A percentile compares a stretch with the other conserved stretches of the same genome.
Conservation (phyloP, 2,888 invertebrate species). For the Neria commutata region DNA sequence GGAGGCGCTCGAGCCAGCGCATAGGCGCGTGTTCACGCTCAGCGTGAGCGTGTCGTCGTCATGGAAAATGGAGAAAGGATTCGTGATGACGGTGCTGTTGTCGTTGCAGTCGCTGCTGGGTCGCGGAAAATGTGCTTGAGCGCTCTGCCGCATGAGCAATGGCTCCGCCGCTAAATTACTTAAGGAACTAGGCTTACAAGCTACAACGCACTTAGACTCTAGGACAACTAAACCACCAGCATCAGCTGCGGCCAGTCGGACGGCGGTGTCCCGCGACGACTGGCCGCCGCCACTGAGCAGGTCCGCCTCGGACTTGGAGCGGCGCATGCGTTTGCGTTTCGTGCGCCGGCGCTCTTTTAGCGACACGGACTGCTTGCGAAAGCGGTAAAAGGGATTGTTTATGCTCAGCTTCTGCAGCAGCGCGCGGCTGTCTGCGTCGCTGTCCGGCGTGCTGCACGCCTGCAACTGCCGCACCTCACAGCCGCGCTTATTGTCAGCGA, state of each 20-base stretch:
- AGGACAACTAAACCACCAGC: slow-evolving; percentile 54
- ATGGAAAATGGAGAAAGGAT: slow-evolving; percentile 59
- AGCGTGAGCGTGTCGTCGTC: slow-evolving; percentile 52
- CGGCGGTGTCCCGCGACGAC: slow-evolving; percentile 9
- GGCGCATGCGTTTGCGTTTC: slow-evolving; percentile 33
- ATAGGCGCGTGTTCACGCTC: slow-evolving; percentile 45
- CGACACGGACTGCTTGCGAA: slow-evolving; percentile 57
- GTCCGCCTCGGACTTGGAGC: slow-evolving; percentile 52
- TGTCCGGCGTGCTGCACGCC: too few relatives aligned
- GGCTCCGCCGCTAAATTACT: slow-evolving; percentile 38
- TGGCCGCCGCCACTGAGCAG: slow-evolving; percentile 26
- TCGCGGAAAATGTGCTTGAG: background rate
- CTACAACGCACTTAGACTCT: slow-evolving; percentile 48
- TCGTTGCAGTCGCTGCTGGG: slow-evolving; percentile 30
- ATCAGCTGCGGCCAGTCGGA: slow-evolving; percentile 29
- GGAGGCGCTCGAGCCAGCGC: slow-evolving; percentile 39
- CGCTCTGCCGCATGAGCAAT: slow-evolving; percentile 4
- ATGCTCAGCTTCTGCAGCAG: slow-evolving; percentile 52
- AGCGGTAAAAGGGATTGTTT: slow-evolving; percentile 58
- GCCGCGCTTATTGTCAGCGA: slow-evolving; percentile 1
- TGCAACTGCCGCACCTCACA: background rate
- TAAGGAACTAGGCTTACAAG: slow-evolving; percentile 47
- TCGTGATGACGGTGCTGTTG: slow-evolving; percentile 59
- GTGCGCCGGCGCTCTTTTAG: slow-evolving; percentile 41
- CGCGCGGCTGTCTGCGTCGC: slow-evolving; percentile 39